phyloP scores from a whole-genome alignment of 2,797 vertebrate genomes.

The Chaenodraco wilsoni region DNA sequence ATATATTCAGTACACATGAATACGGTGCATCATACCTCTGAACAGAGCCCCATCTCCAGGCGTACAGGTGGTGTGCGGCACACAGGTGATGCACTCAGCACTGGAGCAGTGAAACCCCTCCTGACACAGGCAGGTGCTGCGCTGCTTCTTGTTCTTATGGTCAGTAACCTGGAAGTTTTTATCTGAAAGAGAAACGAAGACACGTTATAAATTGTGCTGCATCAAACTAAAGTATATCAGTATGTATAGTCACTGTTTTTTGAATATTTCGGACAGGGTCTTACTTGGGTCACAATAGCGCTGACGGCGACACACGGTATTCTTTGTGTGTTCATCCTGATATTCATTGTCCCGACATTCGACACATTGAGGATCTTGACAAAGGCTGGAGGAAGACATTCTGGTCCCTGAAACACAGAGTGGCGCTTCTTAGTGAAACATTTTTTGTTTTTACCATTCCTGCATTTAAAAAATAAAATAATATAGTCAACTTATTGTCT shows the following conservation, averaged over 20 bases:
- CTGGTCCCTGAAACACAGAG: conserved; percentile 66
- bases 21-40: conserved; percentile 39
- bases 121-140: conserved; percentile 51
- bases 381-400: neutral
- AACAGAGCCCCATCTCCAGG: conserved; percentile 26
- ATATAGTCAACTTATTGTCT: neutral
- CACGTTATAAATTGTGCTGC: neutral
- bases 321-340: conserved; percentile 44
- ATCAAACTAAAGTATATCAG: neutral
- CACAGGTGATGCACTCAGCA: conserved; percentile 42
- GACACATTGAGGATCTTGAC: conserved; percentile 59
- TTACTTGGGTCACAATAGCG: conserved; percentile 79
- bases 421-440: neutral
- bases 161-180: conserved; percentile 15
- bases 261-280: conserved; percentile 15
- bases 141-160: neutral
- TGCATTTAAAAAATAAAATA: too few relatives aligned
- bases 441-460: too few relatives aligned
- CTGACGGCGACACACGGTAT: conserved; percentile 47
- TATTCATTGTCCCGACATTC: conserved; percentile 56
- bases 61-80: conserved; percentile 49
- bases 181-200: conserved; percentile 62
- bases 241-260: neutral
- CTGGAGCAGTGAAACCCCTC: conserved; percentile 70
- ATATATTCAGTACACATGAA: neutral